These are phyloP conservation scores for Stenodema calcarata DNA, from an alignment of 2,888 invertebrate genomes.

Conservation along the genomic window DNA sequence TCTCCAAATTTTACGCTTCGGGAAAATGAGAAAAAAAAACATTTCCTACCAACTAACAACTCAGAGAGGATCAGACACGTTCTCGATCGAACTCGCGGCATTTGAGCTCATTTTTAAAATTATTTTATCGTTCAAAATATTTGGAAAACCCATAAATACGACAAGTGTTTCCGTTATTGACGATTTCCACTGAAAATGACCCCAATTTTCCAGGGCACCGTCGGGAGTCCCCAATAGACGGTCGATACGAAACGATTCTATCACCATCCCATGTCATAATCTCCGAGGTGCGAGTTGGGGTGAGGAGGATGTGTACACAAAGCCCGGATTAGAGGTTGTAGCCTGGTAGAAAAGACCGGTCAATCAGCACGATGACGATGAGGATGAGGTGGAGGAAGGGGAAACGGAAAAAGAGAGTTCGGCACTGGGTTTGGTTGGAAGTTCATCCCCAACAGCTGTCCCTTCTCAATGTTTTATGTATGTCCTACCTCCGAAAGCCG, in stretches of 20 bases:
- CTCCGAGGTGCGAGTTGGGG: neutral
- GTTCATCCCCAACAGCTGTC: constrained; percentile 45
- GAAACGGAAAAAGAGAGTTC: neutral
- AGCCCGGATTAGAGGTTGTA: constrained; percentile 43
- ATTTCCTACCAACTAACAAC: no score
- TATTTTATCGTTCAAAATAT: no score
- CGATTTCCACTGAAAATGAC: no score
- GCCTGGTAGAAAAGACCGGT: constrained; percentile 33
- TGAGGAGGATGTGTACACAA: constrained; percentile 27
- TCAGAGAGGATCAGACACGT: no score
- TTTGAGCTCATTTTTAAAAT: no score
- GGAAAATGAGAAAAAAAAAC: no score
- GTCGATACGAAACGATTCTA: neutral
- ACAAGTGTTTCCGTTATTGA: no score
- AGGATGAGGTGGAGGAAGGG: no score
- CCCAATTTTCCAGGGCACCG: no score
- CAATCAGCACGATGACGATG: constrained; percentile 29
- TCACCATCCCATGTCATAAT: constrained; percentile 3
- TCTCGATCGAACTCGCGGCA: no score
- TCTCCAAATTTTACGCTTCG: no score
- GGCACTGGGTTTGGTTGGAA: neutral
- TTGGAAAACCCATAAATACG: no score
- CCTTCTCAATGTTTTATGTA: constrained; percentile 46
- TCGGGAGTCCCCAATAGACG: neutral
- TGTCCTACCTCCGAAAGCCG: constrained; percentile 47